Evolutionary conservation across 2,797 vertebrate species (phyloP).

Genomic region (Propithecus perrieri): DNA sequence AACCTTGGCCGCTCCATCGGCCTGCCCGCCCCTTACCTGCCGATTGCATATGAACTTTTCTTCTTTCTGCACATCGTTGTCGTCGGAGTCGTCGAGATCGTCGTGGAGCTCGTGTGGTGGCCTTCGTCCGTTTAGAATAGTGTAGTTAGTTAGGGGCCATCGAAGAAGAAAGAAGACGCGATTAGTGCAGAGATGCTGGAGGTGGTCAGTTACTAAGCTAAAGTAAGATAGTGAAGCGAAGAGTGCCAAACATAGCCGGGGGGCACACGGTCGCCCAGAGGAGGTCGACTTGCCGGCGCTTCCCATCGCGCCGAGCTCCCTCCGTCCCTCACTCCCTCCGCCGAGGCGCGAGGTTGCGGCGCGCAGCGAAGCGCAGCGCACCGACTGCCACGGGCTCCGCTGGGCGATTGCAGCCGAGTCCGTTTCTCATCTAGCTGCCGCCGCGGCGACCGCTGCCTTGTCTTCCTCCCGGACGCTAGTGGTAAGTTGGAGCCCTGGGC

Average conservation of each 20-base stretch:
- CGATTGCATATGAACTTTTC: constrained; percentile 66
- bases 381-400: constrained; percentile 70
- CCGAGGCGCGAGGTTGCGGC: constrained; percentile 66
- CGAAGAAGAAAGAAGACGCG: constrained; percentile 76
- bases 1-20: constrained; percentile 54
- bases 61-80: constrained; percentile 36
- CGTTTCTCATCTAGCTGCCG: constrained; percentile 65
- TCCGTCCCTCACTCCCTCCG: constrained; percentile 31
- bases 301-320: constrained; percentile 59
- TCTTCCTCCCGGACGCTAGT: constrained; percentile 71
- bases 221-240: constrained; percentile 7
- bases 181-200: constrained; percentile 77
- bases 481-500: constrained; percentile 71
- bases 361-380: constrained; percentile 69
- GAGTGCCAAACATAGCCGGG: constrained; percentile 68
- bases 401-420: constrained; percentile 76
- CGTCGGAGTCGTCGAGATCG: constrained; percentile 71
- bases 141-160: constrained; percentile 80
- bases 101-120: constrained; percentile 76
- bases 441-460: constrained; percentile 67
- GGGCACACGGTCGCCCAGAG: constrained; percentile 63
- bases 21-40: constrained; percentile 60
- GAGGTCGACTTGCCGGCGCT: constrained; percentile 70
- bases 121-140: constrained; percentile 79
- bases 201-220: constrained; percentile 78